Evolutionary conservation across 2,113 vertebrate genomes (phyloP), one percentile per base, ranked within the genome.

Genomic region (Vimba vimba): DNA sequence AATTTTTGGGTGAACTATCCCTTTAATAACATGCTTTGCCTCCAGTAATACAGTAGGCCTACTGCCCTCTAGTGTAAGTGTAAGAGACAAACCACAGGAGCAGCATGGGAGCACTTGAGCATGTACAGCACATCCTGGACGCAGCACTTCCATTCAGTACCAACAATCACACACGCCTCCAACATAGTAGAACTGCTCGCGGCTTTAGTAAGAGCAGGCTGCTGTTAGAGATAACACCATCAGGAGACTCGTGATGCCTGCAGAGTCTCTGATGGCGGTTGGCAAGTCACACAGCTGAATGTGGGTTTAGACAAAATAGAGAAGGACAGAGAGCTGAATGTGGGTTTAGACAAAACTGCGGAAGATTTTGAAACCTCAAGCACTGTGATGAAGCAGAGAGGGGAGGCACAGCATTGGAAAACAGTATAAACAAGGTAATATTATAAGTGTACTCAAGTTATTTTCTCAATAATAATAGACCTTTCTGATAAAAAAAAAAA

Each of bases 1-100:
- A 1, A 43, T 43, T 43, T 8, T 43, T 8, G 39, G 39, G 39
- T 43, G 39, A 9, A 43, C 39, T 43, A 9, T 43, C 43, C 8
- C 43, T 43, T 43, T 66, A 66, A 30, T 66, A 36, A 23, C 19
- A 57, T 27, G 60, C 9, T 17, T 82, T 45, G 52, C n/a, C 23
- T 85, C 43, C 52, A 27, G 59, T 80, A 68, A 57, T 79, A 76
- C 76, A 73, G 66, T 66, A 43, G 43, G 43, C 43, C 43, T 43
- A 74, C 84, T 89, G 88, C 81, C 88, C 80, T 84, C 88, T 89
- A 76, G 86, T 86, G 86, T 83, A 50, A 21, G 30, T 52, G 62
- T 57, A 62, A 11, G 27, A 84, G 85, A 77, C 60, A 78, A 52
- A 39, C 43, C 68, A 39, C 30, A 60, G 21, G 25, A 23, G 2